phyloP scores from a whole-genome alignment of 2,888 invertebrate species.

The Eucera pruinosa region DNA sequence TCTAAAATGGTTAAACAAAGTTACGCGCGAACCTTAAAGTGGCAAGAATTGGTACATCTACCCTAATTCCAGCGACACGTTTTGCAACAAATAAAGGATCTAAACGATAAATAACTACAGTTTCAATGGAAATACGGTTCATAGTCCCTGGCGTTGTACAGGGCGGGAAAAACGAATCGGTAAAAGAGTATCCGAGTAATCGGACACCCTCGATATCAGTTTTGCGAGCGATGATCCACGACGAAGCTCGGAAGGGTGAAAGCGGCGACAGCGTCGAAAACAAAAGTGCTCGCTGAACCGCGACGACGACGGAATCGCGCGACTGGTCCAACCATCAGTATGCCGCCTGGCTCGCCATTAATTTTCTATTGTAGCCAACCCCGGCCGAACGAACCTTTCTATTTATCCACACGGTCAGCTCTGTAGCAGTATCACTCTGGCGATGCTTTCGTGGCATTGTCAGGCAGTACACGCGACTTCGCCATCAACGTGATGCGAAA shows the following conservation, averaged over 20 bases:
- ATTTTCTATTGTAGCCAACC: constrained; percentile 67
- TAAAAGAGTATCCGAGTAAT: constrained; percentile 25
- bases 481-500: constrained; percentile 68
- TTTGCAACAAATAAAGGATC: background rate
- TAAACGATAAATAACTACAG: constrained; percentile 6
- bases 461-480: constrained; percentile 61
- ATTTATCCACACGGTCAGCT: constrained; percentile 47
- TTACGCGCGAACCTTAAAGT: too few relatives aligned
- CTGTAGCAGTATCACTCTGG: background rate
- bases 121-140: constrained; percentile 17
- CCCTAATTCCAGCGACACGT: background rate
- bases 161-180: background rate
- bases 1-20: too few relatives aligned
- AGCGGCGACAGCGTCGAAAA: constrained; percentile 2
- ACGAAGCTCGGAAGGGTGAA: background rate
- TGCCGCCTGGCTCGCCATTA: constrained; percentile 59
- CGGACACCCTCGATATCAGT: constrained; percentile 19
- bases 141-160: background rate
- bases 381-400: constrained; percentile 50
- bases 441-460: constrained; percentile 56
- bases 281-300: constrained; percentile 36
- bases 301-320: constrained; percentile 28
- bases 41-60: too few relatives aligned
- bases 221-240: constrained; percentile 17
- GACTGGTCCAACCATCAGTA: constrained; percentile 42